These are phyloP conservation scores for Odontamblyopus rebecca DNA, from an alignment of 2,797 vertebrate species.

Conservation along the genomic window DNA sequence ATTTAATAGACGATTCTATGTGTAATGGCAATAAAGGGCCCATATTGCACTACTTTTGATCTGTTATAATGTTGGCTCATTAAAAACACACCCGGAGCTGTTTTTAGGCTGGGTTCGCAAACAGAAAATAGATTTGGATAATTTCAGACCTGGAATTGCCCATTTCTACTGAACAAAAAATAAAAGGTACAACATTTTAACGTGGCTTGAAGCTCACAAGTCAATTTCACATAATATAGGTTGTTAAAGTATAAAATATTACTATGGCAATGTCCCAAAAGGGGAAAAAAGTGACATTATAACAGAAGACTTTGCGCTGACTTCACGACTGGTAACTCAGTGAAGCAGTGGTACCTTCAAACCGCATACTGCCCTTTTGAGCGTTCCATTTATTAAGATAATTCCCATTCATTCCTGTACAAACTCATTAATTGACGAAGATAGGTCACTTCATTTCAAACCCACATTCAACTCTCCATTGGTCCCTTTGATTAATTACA, in stretches of 20 bases:
- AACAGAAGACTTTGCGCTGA: background rate
- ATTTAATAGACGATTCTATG: too few relatives aligned
- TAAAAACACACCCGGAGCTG: too few relatives aligned
- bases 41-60: too few relatives aligned
- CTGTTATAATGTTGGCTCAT: too few relatives aligned
- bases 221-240: too few relatives aligned
- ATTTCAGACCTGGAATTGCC: too few relatives aligned
- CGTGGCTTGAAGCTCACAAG: too few relatives aligned
- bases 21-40: too few relatives aligned
- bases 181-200: too few relatives aligned
- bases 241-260: background rate
- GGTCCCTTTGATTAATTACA: slow-evolving; percentile 79
- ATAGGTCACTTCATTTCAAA: slow-evolving; percentile 74
- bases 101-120: too few relatives aligned
- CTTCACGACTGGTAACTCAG: background rate
- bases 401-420: slow-evolving; percentile 66
- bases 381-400: slow-evolving; percentile 61
- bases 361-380: slow-evolving; percentile 16
- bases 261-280: background rate
- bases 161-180: too few relatives aligned
- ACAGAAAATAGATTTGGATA: too few relatives aligned
- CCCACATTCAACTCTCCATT: slow-evolving; percentile 75
- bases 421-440: slow-evolving; percentile 76
- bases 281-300: background rate
- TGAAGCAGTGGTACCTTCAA: background rate